Conservation (phyloP, 2,797 vertebrate genomes). For the Enteromius anoplus region DNA sequence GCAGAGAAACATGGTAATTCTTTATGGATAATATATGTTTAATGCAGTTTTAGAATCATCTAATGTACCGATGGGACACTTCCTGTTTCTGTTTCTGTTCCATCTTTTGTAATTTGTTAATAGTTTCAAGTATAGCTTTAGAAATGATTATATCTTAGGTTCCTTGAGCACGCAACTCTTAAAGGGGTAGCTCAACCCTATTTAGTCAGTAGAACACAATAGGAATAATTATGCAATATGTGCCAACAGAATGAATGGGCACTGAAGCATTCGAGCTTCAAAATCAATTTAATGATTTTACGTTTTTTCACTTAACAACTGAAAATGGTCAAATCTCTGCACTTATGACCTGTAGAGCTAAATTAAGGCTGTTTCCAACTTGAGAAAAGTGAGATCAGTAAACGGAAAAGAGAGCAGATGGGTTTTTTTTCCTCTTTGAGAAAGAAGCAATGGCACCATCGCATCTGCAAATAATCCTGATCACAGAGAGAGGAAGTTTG, state of each 20-base stretch:
- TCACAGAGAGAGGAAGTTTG: conserved; percentile 52
- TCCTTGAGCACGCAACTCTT: background rate
- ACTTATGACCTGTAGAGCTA: conserved; percentile 14
- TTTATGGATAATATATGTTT: background rate
- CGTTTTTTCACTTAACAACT: background rate
- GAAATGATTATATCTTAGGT: background rate
- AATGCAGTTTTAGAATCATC: background rate
- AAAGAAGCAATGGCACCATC: conserved; percentile 52
- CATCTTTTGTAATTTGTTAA: background rate
- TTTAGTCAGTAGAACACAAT: background rate
- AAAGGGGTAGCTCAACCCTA: background rate
- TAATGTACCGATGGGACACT: background rate
- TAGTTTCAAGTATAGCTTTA: conserved; percentile 8
- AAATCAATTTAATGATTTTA: background rate
- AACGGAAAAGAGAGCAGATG: conserved; percentile 64
- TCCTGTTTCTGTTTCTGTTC: background rate
- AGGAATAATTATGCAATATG: background rate
- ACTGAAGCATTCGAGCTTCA: background rate
- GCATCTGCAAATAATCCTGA: conserved; percentile 64
- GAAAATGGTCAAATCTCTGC: background rate
- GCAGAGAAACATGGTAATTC: background rate
- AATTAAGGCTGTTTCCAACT: conserved; percentile 50
- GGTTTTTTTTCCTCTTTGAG: conserved; percentile 44
- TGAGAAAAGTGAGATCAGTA: conserved; percentile 51
- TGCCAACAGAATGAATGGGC: background rate